A percentile compares a stretch with the other conserved stretches of the same genome.
phyloP scores from a whole-genome alignment of 2,888 invertebrate species.

The Beris chalybata region DNA sequence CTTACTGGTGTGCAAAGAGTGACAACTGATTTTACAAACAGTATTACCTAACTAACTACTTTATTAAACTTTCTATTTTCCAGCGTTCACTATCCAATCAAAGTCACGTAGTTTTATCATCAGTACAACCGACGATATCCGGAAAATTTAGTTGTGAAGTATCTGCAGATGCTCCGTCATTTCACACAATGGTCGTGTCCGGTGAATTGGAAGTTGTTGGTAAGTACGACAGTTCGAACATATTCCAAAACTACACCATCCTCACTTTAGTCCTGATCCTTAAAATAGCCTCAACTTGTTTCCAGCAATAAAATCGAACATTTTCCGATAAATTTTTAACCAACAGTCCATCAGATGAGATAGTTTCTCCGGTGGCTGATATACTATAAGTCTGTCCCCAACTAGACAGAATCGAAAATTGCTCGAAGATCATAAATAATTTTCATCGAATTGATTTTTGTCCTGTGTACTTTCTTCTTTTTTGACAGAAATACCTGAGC shows the following conservation, averaged over 20 bases:
- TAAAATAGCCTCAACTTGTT: background rate
- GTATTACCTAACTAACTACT: too few relatives aligned
- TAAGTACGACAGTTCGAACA: slow-evolving; percentile 29
- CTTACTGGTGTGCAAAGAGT: too few relatives aligned
- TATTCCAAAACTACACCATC: background rate
- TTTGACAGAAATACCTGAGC: slow-evolving; percentile 52
- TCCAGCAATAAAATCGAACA: background rate
- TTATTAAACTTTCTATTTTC: slow-evolving; percentile 17
- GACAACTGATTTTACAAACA: too few relatives aligned
- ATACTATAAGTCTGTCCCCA: too few relatives aligned
- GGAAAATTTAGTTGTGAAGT: slow-evolving; percentile 41
- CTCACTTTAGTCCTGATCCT: background rate
- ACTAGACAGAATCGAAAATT: too few relatives aligned
- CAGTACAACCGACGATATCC: slow-evolving; percentile 39
- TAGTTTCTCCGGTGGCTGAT: too few relatives aligned
- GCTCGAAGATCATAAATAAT: too few relatives aligned
- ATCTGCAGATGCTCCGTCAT: slow-evolving; percentile 41
- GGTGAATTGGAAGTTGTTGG: slow-evolving; percentile 41
- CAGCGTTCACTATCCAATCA: slow-evolving; percentile 39
- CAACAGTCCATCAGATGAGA: too few relatives aligned
- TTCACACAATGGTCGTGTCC: slow-evolving; percentile 40
- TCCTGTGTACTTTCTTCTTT: background rate
- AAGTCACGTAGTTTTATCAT: slow-evolving; percentile 39
- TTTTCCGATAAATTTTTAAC: too few relatives aligned
- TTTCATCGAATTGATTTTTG: background rate